Conservation (phyloP, 2,888 invertebrate genomes). For the Rhimphoctona megacephalus region DNA sequence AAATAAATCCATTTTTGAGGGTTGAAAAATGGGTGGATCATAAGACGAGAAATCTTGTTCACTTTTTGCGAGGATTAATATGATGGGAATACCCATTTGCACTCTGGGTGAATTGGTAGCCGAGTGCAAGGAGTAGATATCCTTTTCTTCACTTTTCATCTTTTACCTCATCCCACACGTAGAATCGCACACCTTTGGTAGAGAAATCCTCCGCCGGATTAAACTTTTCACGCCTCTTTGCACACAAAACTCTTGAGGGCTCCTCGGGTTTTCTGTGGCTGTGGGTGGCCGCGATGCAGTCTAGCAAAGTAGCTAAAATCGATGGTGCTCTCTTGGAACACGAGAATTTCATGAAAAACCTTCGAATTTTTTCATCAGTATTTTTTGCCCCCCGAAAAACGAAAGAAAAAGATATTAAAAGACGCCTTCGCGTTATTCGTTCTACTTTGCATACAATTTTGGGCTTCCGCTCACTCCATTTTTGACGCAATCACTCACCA, state of each 20-base stretch:
- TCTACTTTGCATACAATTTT: not conserved
- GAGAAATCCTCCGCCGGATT: slow-evolving; percentile 55
- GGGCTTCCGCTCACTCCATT: slow-evolving; percentile 1
- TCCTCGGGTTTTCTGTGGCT: slow-evolving; percentile 21
- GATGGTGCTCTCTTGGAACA: slow-evolving; percentile 17
- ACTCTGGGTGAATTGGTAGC: slow-evolving; percentile 37
- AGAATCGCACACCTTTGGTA: not conserved
- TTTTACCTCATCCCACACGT: slow-evolving; percentile 5
- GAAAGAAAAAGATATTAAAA: not conserved
- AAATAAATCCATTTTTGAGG: slow-evolving; percentile 14
- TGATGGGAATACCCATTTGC: slow-evolving; percentile 42
- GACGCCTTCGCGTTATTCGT: not conserved
- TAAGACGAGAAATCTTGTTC: slow-evolving; percentile 22
- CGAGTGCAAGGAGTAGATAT: slow-evolving; percentile 54
- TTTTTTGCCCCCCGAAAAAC: not conserved
- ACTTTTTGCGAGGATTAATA: slow-evolving; percentile 37
- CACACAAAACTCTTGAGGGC: slow-evolving; percentile 16
- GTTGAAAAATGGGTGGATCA: not conserved
- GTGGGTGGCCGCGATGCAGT: slow-evolving; percentile 24
- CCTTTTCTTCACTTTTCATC: slow-evolving; percentile 43
- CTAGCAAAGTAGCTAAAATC: slow-evolving; percentile 57
- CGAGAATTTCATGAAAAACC: slow-evolving; percentile 23
- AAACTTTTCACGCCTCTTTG: slow-evolving; percentile 63
- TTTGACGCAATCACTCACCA: slow-evolving; percentile 40
- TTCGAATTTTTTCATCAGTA: slow-evolving; percentile 10